Evolutionary conservation across 2,113 vertebrate species (phyloP).

Genomic region (Myocastor coypus): DNA sequence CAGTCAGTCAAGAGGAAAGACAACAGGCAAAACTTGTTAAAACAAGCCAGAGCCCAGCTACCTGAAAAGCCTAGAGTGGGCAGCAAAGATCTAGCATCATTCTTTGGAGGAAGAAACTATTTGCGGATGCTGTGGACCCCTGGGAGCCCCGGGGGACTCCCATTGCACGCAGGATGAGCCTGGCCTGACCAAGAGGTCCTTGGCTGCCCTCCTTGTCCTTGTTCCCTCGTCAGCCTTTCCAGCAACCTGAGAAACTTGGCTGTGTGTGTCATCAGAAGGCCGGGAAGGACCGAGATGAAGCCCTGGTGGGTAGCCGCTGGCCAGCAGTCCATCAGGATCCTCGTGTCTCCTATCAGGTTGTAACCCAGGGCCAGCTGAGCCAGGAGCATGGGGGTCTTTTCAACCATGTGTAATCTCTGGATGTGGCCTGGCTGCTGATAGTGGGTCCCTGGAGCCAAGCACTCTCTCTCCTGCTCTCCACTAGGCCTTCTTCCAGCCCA

Average conservation of each 20-base stretch:
- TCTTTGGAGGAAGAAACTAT: too few species aligned
- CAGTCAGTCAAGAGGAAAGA: background rate
- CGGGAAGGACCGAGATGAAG: slow-evolving; percentile 71
- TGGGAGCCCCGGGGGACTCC: background rate
- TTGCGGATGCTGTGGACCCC: slow-evolving; percentile 58
- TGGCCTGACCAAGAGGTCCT: background rate
- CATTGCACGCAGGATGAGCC: background rate
- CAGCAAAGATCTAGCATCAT: too few species aligned
- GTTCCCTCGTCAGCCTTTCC: slow-evolving; percentile 40
- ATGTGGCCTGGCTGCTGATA: slow-evolving; percentile 76
- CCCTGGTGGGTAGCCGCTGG: slow-evolving; percentile 54
- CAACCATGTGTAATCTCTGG: slow-evolving; percentile 90
- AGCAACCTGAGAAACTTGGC: slow-evolving; percentile 62
- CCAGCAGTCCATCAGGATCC: background rate
- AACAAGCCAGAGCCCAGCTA: background rate
- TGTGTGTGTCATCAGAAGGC: slow-evolving; percentile 68
- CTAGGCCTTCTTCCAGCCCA: slow-evolving; percentile 38
- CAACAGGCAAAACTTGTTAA: background rate
- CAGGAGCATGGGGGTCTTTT: slow-evolving; percentile 87
- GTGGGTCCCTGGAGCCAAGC: slow-evolving; percentile 55
- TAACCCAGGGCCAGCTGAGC: slow-evolving; percentile 79
- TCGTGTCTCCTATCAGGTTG: background rate
- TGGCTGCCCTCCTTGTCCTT: slow-evolving; percentile 38
- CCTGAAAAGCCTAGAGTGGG: too few species aligned
- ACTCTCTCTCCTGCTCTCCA: slow-evolving; percentile 15